These are phyloP conservation scores for Siderastrea radians DNA, from an alignment of 92 coral and sea anemone genomes.

Conservation along the genomic window DNA sequence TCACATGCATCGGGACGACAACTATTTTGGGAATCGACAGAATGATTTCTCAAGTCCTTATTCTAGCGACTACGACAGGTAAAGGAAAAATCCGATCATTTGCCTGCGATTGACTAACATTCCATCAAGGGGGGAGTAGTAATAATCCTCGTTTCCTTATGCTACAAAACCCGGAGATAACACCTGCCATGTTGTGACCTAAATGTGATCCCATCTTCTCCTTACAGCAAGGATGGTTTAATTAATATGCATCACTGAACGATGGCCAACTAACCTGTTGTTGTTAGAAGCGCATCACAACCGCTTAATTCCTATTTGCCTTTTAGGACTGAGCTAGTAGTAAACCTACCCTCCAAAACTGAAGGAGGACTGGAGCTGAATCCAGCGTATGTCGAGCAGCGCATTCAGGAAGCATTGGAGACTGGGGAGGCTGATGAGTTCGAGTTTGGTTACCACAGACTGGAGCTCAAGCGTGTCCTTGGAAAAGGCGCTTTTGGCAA, in stretches of 20 bases:
- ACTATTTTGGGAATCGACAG: conserved; percentile 55
- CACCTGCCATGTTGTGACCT: too few relatives aligned
- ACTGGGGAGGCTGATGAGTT: conserved; percentile 92
- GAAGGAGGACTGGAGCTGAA: conserved; percentile 93
- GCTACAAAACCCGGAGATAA: too few relatives aligned
- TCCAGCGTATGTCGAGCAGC: conserved; percentile 95
- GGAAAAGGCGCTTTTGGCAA: conserved; percentile 98
- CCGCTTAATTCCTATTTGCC: neutral
- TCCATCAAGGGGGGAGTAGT: too few relatives aligned
- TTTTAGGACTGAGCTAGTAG: conserved; percentile 62
- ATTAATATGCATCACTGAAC: too few relatives aligned
- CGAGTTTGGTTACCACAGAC: conserved; percentile 92
- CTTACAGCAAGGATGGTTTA: too few relatives aligned
- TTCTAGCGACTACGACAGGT: conserved; percentile 54
- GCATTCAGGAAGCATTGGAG: conserved; percentile 90
- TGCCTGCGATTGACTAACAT: too few relatives aligned
- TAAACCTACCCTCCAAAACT: conserved; percentile 77
- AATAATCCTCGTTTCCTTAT: too few relatives aligned
- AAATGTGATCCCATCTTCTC: too few relatives aligned
- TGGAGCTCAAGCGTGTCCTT: conserved; percentile 83
- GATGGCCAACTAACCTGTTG: too few relatives aligned
- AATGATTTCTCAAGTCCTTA: conserved; percentile 19
- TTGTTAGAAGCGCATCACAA: neutral
- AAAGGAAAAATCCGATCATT: neutral
- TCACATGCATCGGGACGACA: conserved; percentile 21